Conservation (phyloP, 2,113 vertebrate species). For the Morone chrysops region DNA sequence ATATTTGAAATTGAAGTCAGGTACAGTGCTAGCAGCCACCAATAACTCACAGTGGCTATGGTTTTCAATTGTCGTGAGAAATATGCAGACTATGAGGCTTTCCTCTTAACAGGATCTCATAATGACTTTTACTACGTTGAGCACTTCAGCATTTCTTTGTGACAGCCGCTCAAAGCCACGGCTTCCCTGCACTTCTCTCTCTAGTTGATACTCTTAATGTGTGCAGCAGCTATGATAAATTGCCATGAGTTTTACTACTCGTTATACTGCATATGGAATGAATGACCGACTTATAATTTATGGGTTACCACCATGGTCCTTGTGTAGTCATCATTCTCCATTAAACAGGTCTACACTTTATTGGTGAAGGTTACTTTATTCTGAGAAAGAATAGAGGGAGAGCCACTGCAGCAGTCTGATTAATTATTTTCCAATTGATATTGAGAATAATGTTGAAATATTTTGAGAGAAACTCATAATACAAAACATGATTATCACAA, state of each 20-base stretch:
- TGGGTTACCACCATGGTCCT: not conserved
- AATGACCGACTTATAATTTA: conserved; percentile 45
- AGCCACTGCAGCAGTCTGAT: not conserved
- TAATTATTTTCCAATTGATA: conserved; percentile 5
- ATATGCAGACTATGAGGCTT: conserved; percentile 25
- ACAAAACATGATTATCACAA: too few species aligned
- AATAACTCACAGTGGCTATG: not conserved
- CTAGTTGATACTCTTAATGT: conserved; percentile 26
- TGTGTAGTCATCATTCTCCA: conserved; percentile 38
- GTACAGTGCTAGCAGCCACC: not conserved
- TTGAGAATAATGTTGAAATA: too few species aligned
- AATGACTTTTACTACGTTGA: conserved; percentile 12
- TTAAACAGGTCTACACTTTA: conserved; percentile 32
- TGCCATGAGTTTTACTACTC: conserved; percentile 39
- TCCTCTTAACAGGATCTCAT: conserved; percentile 5
- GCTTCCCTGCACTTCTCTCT: not conserved
- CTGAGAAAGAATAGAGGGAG: not conserved
- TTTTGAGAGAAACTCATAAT: too few species aligned
- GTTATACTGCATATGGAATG: conserved; percentile 26
- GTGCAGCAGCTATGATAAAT: conserved; percentile 44
- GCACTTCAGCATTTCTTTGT: conserved; percentile 35
- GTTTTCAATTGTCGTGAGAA: conserved; percentile 10
- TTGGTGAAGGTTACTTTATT: conserved; percentile 20
- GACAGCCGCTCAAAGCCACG: conserved; percentile 19
- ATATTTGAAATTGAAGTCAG: not conserved